Conservation (phyloP, 1,140 invertebrate genomes). For the Cydia amplana region DNA sequence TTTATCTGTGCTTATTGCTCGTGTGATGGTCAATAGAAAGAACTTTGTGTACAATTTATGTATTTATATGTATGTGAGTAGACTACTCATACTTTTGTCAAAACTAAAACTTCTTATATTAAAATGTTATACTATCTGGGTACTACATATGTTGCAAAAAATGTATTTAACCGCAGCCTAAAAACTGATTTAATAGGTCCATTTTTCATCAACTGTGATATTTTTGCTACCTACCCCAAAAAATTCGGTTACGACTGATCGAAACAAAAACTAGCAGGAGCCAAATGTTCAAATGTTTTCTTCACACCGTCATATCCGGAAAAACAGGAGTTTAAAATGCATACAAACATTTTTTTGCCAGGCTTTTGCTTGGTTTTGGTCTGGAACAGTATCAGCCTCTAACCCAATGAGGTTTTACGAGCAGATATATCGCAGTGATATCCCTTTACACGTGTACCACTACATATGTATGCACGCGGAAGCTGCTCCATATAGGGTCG, state of each 20-base stretch:
- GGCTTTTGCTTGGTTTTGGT: not conserved
- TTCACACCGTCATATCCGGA: not conserved
- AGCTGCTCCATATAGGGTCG: slow-evolving; percentile 58
- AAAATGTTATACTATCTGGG: too few relatives aligned
- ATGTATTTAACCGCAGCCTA: too few relatives aligned
- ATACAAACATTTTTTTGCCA: not conserved
- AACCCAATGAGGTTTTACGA: not conserved
- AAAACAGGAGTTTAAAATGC: not conserved
- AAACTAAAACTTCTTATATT: too few relatives aligned
- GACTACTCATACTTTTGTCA: not conserved
- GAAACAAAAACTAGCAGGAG: too few relatives aligned
- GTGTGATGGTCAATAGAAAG: not conserved
- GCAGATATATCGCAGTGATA: slow-evolving; percentile 4
- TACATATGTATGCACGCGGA: slow-evolving; percentile 36
- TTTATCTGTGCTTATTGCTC: not conserved
- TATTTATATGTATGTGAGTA: not conserved
- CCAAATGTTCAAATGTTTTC: not conserved
- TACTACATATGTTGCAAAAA: too few relatives aligned
- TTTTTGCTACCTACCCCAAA: too few relatives aligned
- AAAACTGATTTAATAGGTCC: too few relatives aligned
- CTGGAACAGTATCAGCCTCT: not conserved
- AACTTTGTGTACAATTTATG: not conserved
- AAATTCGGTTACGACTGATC: too few relatives aligned
- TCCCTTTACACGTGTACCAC: slow-evolving; percentile 20
- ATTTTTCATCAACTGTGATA: too few relatives aligned